Evolutionary conservation across 2,113 vertebrate genomes (phyloP).

Genomic region (Drymodes brunneopygia): DNA sequence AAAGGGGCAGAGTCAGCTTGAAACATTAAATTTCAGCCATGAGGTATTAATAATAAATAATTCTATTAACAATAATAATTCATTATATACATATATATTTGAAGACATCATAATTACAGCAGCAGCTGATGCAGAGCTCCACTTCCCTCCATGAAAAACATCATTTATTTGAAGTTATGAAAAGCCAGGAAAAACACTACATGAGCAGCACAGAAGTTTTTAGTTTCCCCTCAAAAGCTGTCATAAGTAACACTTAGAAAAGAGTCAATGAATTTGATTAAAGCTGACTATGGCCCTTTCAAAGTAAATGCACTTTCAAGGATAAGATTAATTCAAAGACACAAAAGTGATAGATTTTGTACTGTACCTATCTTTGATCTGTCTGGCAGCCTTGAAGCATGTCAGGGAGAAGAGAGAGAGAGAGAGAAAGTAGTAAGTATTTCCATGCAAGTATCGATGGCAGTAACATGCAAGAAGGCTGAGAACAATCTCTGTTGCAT

Average conservation of each 20-base stretch:
- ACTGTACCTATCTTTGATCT: slow-evolving; percentile 96
- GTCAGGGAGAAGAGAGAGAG: slow-evolving; percentile 78
- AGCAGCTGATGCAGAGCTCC: background rate
- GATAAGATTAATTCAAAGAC: slow-evolving; percentile 39
- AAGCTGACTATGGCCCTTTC: slow-evolving; percentile 12
- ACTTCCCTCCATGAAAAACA: background rate
- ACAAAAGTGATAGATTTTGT: slow-evolving; percentile 68
- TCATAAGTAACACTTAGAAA: background rate
- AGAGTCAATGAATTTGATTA: background rate
- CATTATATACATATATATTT: background rate
- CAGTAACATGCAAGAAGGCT: slow-evolving; percentile 70
- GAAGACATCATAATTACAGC: background rate
- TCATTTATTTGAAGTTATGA: background rate
- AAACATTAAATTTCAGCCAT: background rate
- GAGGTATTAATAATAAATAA: background rate
- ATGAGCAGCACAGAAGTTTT: background rate
- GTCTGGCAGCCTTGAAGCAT: slow-evolving; percentile 87
- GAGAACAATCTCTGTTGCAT: slow-evolving; percentile 16
- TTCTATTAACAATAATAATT: background rate
- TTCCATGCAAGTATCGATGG: slow-evolving; percentile 76
- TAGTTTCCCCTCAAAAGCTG: background rate
- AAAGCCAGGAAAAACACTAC: background rate
- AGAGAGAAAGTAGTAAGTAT: slow-evolving; percentile 82
- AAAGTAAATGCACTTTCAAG: slow-evolving; percentile 13
- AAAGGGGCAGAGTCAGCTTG: slow-evolving; percentile 25